Percentiles rank a stretch among this genome's conserved stretches.
phyloP scores from a whole-genome alignment of 2,888 invertebrate genomes.

The Agonopterix arenella region DNA sequence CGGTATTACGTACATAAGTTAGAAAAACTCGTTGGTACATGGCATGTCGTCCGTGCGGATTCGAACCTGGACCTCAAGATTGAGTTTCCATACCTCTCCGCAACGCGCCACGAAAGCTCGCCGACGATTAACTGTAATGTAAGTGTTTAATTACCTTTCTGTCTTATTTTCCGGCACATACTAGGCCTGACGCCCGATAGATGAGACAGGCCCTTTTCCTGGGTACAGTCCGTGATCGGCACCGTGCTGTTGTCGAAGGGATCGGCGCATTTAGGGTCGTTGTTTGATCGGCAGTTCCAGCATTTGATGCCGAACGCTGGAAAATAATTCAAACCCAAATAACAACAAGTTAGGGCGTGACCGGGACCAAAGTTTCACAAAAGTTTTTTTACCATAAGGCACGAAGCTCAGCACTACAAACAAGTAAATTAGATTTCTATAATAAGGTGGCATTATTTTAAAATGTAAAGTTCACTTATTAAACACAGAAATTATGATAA shows the following conservation, averaged over 20 bases:
- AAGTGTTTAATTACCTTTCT: conserved; percentile 81
- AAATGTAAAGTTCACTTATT: not conserved
- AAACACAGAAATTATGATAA: not conserved
- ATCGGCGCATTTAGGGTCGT: conserved; percentile 93
- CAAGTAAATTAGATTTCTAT: conserved; percentile 17
- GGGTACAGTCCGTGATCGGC: conserved; percentile 88
- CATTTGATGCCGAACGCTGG: conserved; percentile 86
- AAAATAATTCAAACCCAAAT: conserved; percentile 19
- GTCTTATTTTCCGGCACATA: conserved; percentile 94
- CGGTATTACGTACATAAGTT: no score
- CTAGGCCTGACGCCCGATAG: conserved; percentile 83
- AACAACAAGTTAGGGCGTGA: conserved; percentile 39
- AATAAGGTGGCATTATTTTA: conserved; percentile 8
- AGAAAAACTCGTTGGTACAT: no score
- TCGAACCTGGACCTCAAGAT: no score
- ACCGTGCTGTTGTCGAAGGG: conserved; percentile 94
- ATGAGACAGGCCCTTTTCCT: conserved; percentile 78
- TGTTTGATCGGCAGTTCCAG: conserved; percentile 93
- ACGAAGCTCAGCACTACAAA: conserved; percentile 22
- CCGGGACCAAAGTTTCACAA: conserved; percentile 14
- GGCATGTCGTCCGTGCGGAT: no score
- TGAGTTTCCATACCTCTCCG: no score
- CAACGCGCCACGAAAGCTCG: no score
- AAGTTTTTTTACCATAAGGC: conserved; percentile 26
- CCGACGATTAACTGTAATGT: no score